These are phyloP conservation scores for Mirounga angustirostris DNA, from an alignment of 2,113 vertebrate species.

Conservation along the genomic window DNA sequence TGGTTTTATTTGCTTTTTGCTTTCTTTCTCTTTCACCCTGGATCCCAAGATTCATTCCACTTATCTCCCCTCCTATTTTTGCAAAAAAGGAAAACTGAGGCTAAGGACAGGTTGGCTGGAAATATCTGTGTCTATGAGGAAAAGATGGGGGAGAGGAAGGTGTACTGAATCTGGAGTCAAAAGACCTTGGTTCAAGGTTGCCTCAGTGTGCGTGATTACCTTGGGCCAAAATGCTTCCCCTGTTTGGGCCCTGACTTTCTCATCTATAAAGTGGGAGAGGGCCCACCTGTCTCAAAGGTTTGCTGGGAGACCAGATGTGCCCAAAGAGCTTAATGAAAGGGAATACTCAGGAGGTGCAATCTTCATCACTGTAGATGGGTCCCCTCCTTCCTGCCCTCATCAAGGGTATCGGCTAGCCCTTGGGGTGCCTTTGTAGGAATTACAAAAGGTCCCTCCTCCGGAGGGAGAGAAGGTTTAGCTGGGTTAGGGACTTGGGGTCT, in stretches of 20 bases:
- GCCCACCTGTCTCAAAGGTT: background rate
- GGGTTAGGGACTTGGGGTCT: background rate
- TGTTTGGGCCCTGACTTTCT: background rate
- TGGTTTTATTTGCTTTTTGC: background rate
- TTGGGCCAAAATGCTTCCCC: background rate
- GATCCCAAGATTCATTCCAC: background rate
- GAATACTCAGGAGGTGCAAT: background rate
- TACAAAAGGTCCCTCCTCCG: background rate
- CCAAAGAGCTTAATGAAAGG: background rate
- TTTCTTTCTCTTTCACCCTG: background rate
- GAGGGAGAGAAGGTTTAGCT: background rate
- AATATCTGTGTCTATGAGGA: background rate
- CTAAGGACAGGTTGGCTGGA: background rate
- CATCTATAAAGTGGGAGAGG: background rate
- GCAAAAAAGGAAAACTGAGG: slow-evolving; percentile 52
- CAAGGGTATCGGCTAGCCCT: background rate
- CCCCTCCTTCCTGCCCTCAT: background rate
- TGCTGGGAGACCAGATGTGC: background rate
- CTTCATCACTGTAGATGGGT: background rate
- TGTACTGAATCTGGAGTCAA: background rate
- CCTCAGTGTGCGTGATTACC: background rate
- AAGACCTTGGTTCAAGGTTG: background rate
- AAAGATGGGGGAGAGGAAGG: background rate
- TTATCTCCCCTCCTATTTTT: background rate
- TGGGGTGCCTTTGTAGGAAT: background rate